A percentile compares a stretch with the other conserved stretches of the same genome.
These are phyloP conservation scores for Pithys albifrons DNA, from an alignment of 2,113 vertebrate species.

Conservation along the genomic window DNA sequence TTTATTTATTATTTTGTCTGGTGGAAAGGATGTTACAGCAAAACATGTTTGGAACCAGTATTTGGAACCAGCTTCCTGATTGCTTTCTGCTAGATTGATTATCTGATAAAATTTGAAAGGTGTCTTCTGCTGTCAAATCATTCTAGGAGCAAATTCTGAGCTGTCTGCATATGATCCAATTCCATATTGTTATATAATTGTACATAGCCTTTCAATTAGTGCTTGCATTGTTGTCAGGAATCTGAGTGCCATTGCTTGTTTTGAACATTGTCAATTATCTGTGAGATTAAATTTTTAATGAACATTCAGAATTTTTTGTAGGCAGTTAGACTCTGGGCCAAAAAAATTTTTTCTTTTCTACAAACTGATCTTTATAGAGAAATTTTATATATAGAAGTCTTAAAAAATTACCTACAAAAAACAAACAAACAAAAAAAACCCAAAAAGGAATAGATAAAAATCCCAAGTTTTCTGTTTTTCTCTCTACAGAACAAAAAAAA, in stretches of 20 bases:
- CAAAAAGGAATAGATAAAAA: not conserved
- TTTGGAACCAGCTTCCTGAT: not conserved
- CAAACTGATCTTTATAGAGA: not conserved
- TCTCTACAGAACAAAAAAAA: not conserved
- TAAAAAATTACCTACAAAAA: too few relatives aligned
- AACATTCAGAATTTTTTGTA: not conserved
- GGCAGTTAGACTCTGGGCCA: not conserved
- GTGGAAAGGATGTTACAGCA: not conserved
- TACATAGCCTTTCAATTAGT: not conserved
- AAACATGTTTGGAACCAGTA: not conserved
- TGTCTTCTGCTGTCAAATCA: not conserved
- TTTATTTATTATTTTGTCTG: not conserved
- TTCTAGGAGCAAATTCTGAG: not conserved
- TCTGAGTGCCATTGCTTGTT: not conserved
- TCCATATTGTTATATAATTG: not conserved
- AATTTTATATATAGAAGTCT: not conserved
- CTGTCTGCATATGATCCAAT: not conserved
- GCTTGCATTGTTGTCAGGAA: not conserved
- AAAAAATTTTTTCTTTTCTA: not conserved
- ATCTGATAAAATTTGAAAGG: not conserved
- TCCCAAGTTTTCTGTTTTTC: not conserved
- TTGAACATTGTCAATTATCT: not conserved
- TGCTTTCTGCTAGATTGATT: not conserved
- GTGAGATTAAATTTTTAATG: not conserved
- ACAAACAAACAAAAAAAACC: too few relatives aligned